phyloP scores from a whole-genome alignment of 2,888 invertebrate species.

The Leuctra nigra region DNA sequence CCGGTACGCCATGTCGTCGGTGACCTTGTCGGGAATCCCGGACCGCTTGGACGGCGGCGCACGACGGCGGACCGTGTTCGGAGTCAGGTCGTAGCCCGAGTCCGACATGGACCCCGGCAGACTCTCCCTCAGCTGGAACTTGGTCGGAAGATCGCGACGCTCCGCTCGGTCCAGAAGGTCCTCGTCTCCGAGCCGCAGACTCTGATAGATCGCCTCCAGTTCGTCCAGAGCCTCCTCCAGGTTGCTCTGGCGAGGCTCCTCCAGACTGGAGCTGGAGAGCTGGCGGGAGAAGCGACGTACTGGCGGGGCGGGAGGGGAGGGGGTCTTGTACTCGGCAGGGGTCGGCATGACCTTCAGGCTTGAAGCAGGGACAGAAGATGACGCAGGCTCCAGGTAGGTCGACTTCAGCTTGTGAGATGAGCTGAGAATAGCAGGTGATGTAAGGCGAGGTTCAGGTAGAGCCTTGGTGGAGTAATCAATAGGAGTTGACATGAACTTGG shows the following conservation, averaged over 20 bases:
- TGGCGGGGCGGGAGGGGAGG: constrained; percentile 35
- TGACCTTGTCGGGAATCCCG: constrained; percentile 56
- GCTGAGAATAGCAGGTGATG: constrained; percentile 18
- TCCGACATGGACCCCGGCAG: constrained; percentile 38
- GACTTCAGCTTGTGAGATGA: background rate
- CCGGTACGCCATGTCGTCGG: constrained; percentile 76
- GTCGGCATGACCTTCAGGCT: too few species aligned
- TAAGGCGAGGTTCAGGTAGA: too few species aligned
- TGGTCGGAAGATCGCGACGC: constrained; percentile 51
- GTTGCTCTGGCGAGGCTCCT: constrained; percentile 51
- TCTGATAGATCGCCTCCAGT: constrained; percentile 85
- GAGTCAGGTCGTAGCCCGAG: constrained; percentile 37
- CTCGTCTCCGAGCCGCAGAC: constrained; percentile 76
- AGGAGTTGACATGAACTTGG: too few species aligned
- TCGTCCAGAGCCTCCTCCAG: constrained; percentile 84
- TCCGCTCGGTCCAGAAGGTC: constrained; percentile 74
- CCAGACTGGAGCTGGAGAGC: constrained; percentile 32
- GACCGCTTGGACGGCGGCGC: constrained; percentile 38
- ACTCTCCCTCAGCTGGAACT: constrained; percentile 43
- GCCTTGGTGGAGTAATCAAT: too few species aligned
- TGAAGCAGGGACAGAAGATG: background rate
- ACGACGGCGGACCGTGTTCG: constrained; percentile 25
- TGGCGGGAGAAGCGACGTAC: constrained; percentile 35
- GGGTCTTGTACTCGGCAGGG: too few species aligned
- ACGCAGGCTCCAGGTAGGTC: background rate